A percentile compares a stretch with the other conserved stretches of the same genome.
Evolutionary conservation across 2,888 invertebrate species (phyloP).

Genomic region (Cataglyphis cursor): DNA sequence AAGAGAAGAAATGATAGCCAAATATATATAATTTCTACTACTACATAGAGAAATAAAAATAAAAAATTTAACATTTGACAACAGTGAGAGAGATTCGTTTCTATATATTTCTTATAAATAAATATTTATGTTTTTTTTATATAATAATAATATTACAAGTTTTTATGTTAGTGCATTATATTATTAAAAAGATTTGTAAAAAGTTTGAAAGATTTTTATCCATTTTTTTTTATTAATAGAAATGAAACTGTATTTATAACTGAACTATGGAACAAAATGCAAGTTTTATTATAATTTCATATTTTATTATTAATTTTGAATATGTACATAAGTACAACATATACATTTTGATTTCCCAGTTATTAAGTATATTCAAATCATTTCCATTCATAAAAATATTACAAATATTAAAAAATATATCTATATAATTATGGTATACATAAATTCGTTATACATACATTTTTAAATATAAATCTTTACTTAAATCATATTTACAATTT

Average conservation of each 20-base stretch:
- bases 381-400: background rate
- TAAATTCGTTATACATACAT: background rate
- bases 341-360: conserved; percentile 10
- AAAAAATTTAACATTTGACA: conserved; percentile 53
- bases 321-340: conserved; percentile 13
- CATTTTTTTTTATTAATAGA: background rate
- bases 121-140: background rate
- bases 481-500: background rate
- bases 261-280: background rate
- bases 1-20: conserved; percentile 47
- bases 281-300: conserved; percentile 17
- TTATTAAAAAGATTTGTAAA: conserved; percentile 3
- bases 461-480: background rate
- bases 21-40: conserved; percentile 42
- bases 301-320: conserved; percentile 30
- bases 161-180: background rate
- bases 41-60: conserved; percentile 47
- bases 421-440: background rate
- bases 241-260: background rate
- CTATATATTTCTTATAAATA: background rate
- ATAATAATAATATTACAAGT: background rate
- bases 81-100: conserved; percentile 1
- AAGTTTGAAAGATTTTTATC: background rate
- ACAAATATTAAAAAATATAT: conserved; percentile 25
- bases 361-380: conserved; percentile 3